Base-by-base conservation (phyloP, 2,113 vertebrate species). In the Clarias magur region DNA sequence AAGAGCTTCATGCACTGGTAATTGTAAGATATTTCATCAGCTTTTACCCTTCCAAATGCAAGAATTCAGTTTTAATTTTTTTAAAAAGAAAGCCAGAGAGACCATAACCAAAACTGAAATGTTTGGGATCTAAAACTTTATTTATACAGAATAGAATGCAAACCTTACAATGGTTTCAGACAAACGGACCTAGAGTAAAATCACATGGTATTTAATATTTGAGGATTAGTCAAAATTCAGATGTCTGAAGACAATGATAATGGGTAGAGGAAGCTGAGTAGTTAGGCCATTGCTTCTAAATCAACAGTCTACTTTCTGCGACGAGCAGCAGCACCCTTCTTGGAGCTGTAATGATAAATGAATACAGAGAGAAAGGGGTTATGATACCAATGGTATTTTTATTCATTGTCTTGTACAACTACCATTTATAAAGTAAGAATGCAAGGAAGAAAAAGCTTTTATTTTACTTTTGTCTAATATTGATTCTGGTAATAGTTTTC, bases 281-380 rank as follows among this genome's bases (percentile, higher is more conserved):
- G 82, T 56, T 13, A 59, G 21, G 84, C 42, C 54, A 65, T 79
- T 38, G 82, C 85, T 63, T 72, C 73, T 83, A 60, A 13, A 7
- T 0, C 17, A 27, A 75, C 30, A 78, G 88, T 93, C 95, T 95
- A 99, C 95, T 99, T 99, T 95, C 98, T 98, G 95, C 98, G 98
- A 81, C 95, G 97, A 0, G 96, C 94, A 60, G 96, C 96, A 15
- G 95, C 95, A 90, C 95, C 95, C 94, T 99, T 99, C 96, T 98
- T 99, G 97, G 98, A 99, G 94, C 97, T 99, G 89, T 92, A 96
- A 88, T 78, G 19, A 38, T 63, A 88, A 87, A 83, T 89, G 88
- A 86, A 80, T 63, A 91, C 80, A 85, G 65, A 76, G 62, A 85
- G 63, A 86, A 53, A 21, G 38, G 17, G 30, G 54, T 68, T 30